Base-by-base conservation (phyloP, 2,797 vertebrate species). In the Anguilla pacifica region DNA sequence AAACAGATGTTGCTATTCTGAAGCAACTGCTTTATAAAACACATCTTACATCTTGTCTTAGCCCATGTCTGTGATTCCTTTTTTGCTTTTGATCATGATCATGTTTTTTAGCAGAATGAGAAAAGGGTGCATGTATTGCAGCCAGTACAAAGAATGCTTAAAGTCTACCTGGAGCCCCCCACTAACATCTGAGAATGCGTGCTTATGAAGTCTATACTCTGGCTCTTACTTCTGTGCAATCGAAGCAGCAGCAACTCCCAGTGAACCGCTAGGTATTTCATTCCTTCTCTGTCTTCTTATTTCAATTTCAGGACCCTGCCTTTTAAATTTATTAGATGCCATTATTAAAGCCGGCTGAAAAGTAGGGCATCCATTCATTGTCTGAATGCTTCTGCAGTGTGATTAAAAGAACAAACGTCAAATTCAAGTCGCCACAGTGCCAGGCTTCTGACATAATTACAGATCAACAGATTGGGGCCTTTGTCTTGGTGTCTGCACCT, bases 291-390 rank as follows among this genome's bases (percentile, higher is more conserved):
- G 82, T 86, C 83, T 74, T 74, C 88, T 86, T 87, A 91, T 92
- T 91, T 90, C 88, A 89, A 91, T 93, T 91, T 91, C 70, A 67
- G 89, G 87, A 91, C 88, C 85, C 89, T 82, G 79, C 72, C 86
- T 83, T 89, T 89, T 88, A 88, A 90, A 90, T 91, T 88, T 90
- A 92, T 92, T 90, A 92, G 61, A 64, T 55, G 57, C 35, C 85
- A 59, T 89, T 91, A 91, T 91, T 92, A 90, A 90, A 90, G 89
- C 77, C 86, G 91, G 83, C 55, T 89, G 90, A 90, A 88, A 92
- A 90, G 88, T 86, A 85, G 89, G 81, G 87, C 91, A 91, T 91
- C 92, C 89, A 91, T 90, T 90, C 90, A 88, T 89, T 89, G 88
- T 91, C 90, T 87, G 87, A 90, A 86, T 64, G 84, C 86, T 86